Evolutionary conservation across 2,888 invertebrate genomes (phyloP).

Genomic region (Neoitamus cyanurus): DNA sequence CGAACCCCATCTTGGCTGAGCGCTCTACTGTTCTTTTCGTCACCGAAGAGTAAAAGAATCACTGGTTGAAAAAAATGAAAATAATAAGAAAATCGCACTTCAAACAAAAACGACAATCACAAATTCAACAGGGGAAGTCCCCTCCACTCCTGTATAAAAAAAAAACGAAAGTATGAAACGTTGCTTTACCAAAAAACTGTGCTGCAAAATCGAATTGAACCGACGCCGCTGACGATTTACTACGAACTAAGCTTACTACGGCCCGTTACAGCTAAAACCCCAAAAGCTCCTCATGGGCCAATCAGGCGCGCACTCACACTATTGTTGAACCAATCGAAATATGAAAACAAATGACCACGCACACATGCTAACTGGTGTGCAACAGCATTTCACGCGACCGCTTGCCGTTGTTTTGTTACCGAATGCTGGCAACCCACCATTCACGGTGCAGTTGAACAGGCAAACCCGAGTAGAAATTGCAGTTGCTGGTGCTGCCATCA

Average conservation of each 20-base stretch:
- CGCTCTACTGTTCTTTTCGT: not conserved
- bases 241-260: not conserved
- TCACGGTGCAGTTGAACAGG: not conserved
- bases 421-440: not conserved
- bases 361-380: not conserved
- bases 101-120: not conserved
- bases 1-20: constrained; percentile 76
- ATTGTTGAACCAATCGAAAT: not conserved
- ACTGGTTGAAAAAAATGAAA: not conserved
- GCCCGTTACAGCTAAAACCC: not conserved
- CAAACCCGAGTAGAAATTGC: not conserved
- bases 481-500: not conserved
- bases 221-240: not conserved
- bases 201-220: not conserved
- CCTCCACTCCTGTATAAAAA: not conserved
- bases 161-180: not conserved
- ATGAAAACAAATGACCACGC: not conserved
- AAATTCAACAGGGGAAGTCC: not conserved
- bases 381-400: not conserved
- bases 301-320: not conserved
- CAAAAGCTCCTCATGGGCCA: not conserved
- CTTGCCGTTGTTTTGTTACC: no score
- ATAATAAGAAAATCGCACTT: not conserved
- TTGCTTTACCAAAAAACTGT: not conserved
- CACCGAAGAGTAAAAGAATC: not conserved